Conservation (phyloP, 2,888 invertebrate species). For the Fissipunctia ypsillon region DNA sequence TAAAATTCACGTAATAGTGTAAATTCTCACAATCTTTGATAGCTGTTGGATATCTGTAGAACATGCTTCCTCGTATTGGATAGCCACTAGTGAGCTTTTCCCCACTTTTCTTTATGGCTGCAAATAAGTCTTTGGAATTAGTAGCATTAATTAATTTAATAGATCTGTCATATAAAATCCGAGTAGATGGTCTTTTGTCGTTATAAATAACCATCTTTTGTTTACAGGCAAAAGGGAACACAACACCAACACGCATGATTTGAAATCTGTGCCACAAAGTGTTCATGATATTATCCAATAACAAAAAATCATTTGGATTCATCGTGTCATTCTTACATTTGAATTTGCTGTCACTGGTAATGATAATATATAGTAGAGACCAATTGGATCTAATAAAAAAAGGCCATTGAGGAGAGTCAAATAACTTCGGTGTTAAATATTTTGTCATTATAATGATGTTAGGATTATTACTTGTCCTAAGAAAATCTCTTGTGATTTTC, state of each 20-base stretch:
- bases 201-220: conserved; percentile 68
- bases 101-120: conserved; percentile 48
- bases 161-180: conserved; percentile 71
- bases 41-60: conserved; percentile 78
- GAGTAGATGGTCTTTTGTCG: conserved; percentile 62
- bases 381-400: conserved; percentile 62
- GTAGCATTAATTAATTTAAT: conserved; percentile 65
- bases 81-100: conserved; percentile 67
- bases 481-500: neutral
- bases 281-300: conserved; percentile 71
- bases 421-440: conserved; percentile 52
- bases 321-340: conserved; percentile 69
- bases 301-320: conserved; percentile 45
- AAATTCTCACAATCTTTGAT: conserved; percentile 71
- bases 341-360: conserved; percentile 64
- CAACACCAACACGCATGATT: conserved; percentile 66
- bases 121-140: conserved; percentile 46
- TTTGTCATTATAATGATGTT: conserved; percentile 65
- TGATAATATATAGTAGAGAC: conserved; percentile 70
- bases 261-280: conserved; percentile 72
- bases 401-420: conserved; percentile 39
- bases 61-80: conserved; percentile 74
- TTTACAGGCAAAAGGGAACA: conserved; percentile 74
- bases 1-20: conserved; percentile 64
- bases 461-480: conserved; percentile 40